Conservation (phyloP, 1,140 invertebrate genomes). For the Colletes latitarsis region DNA sequence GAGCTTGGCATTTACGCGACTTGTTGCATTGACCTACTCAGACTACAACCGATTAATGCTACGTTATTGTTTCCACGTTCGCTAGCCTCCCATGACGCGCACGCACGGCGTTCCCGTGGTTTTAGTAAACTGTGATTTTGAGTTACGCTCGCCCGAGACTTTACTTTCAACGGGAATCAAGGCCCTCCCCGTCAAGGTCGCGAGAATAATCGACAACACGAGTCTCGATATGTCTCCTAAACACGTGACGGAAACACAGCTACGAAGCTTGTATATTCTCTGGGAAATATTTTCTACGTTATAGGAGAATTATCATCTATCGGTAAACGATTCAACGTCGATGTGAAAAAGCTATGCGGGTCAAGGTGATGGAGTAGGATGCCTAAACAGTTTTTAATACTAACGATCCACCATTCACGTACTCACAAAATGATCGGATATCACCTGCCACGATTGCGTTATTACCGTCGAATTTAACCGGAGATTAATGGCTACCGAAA, state of each 20-base stretch:
- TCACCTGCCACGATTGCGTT: too few relatives aligned
- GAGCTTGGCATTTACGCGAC: conserved; percentile 69
- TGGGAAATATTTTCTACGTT: background rate
- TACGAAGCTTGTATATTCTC: background rate
- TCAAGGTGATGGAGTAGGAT: conserved; percentile 29
- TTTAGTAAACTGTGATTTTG: conserved; percentile 6
- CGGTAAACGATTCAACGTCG: background rate
- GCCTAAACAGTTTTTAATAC: background rate
- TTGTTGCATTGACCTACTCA: conserved; percentile 75
- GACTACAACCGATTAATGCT: conserved; percentile 44
- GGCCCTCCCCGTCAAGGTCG: conserved; percentile 51
- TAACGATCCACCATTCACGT: too few relatives aligned
- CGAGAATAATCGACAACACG: background rate
- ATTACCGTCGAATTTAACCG: too few relatives aligned
- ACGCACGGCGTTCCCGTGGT: background rate
- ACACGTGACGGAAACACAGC: background rate
- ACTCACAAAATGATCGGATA: background rate
- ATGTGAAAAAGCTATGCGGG: conserved; percentile 5
- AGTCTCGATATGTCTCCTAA: background rate
- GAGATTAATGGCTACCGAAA: too few relatives aligned
- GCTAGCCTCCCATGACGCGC: conserved; percentile 26
- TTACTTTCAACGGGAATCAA: conserved; percentile 42
- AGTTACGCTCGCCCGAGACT: background rate
- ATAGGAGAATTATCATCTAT: background rate
- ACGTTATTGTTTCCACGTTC: conserved; percentile 50